These are phyloP conservation scores for Timandra comae DNA, from an alignment of 2,888 invertebrate species.

Conservation along the genomic window DNA sequence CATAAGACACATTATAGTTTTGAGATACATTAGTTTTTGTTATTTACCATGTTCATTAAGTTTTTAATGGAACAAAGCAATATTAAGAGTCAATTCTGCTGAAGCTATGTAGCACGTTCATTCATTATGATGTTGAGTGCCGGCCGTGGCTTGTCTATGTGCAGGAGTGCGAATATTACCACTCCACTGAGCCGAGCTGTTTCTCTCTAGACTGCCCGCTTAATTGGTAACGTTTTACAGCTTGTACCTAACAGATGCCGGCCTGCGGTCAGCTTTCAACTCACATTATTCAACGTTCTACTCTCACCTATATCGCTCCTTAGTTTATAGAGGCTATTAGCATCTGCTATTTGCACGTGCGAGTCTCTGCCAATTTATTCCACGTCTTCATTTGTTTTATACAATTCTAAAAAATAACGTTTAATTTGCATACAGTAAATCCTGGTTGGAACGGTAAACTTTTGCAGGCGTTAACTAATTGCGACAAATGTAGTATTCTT, in stretches of 20 bases:
- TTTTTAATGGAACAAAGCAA: too few species aligned
- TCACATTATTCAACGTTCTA: constrained; percentile 28
- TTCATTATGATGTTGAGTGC: constrained; percentile 26
- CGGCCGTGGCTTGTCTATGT: constrained; percentile 12
- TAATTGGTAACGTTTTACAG: constrained; percentile 48
- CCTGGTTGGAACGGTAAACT: constrained; percentile 7
- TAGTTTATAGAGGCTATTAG: constrained; percentile 2
- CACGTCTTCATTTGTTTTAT: background rate
- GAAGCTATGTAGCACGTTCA: constrained; percentile 7
- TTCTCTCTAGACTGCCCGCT: constrained; percentile 38
- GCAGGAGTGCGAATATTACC: constrained; percentile 17
- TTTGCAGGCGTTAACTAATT: constrained; percentile 24
- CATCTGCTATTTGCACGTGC: background rate
- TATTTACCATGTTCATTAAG: too few species aligned
- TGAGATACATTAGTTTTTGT: too few species aligned
- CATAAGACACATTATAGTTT: too few species aligned
- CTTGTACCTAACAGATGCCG: constrained; percentile 29
- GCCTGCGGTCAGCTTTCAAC: constrained; percentile 38
- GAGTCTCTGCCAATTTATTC: background rate
- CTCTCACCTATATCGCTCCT: constrained; percentile 12
- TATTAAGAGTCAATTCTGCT: too few species aligned
- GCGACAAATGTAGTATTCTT: constrained; percentile 15
- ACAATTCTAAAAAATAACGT: too few species aligned
- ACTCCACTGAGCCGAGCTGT: constrained; percentile 25
- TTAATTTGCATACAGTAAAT: constrained; percentile 6